Base-by-base conservation (phyloP, 2,113 vertebrate genomes). In the Ellobius talpinus region DNA sequence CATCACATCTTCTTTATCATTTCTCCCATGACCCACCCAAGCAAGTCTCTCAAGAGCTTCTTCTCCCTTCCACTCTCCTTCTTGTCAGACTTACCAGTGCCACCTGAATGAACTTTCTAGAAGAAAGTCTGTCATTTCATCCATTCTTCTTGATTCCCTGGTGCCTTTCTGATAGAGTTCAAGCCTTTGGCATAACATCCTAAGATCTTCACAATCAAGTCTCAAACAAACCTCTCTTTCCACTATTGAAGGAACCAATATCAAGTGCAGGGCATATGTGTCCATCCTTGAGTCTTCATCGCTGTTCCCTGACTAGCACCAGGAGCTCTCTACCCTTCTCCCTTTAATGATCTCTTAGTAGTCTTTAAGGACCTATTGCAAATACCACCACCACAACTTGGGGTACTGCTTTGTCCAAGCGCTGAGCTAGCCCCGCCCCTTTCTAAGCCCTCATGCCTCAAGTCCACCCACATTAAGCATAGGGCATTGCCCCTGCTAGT, bases 191-290 rank as follows among this genome's bases (percentile, higher is more conserved):
- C 23, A 84, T 39, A 58, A n/a, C 24, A 87, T 68, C 55, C 61
- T 87, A 96, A 63, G 42, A 36, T 81, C 50, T 78, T 94, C 36
- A 78, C 47, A 93, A 74, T 81, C 87, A 87, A 84, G n/a, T 79
- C 78, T 91, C 89, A 77, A 81, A 72, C 7, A 94, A 10, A 8
- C 50, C 3, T 87, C 24, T 78, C 52, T 90, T 93, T 74, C 21
- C 73, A 88, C 58, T 72, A 45, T 17, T 52, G 68, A 74, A 36
- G 39, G 23, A 65, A 12, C 0, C 50, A 2, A 58, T 42, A 93
- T 58, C 29, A 76, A 87, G 52, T 24, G 42, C 31, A 81, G 29
- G 45, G 12, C 61, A 6, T 55, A 13, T 0, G 1, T 2, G 39
- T 63, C 11, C 14, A 17, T 45, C 36, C 72, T n/a, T 33, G 33